Conservation (phyloP, 2,888 invertebrate species). For the Pemphredon lugubris region DNA sequence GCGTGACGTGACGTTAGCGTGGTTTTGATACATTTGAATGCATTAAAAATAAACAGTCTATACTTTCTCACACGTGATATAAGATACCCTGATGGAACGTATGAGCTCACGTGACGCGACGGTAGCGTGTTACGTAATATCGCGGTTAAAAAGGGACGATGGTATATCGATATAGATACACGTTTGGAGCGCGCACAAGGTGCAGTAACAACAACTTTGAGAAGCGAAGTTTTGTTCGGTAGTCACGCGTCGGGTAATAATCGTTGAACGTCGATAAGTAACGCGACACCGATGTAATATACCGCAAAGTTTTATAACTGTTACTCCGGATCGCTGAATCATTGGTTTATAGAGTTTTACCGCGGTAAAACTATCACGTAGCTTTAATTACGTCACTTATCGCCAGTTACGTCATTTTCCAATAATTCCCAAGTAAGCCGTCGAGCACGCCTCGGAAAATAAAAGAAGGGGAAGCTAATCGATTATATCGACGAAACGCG, state of each 20-base stretch:
- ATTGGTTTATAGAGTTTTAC: constrained; percentile 18
- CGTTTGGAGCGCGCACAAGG: too few relatives aligned
- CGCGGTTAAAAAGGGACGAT: too few relatives aligned
- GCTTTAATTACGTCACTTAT: constrained; percentile 58
- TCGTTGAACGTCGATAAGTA: not conserved
- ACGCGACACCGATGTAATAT: not conserved
- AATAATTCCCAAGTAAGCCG: constrained; percentile 53
- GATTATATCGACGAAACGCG: constrained; percentile 39
- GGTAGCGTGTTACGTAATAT: too few relatives aligned
- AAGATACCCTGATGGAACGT: too few relatives aligned
- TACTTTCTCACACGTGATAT: too few relatives aligned
- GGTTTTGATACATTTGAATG: too few relatives aligned
- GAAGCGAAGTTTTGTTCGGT: too few relatives aligned
- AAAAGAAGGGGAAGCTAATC: constrained; percentile 33
- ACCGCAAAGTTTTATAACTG: constrained; percentile 43
- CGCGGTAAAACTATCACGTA: constrained; percentile 34
- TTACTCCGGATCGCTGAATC: constrained; percentile 14
- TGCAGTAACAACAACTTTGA: too few relatives aligned
- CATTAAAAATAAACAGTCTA: too few relatives aligned
- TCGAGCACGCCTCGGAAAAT: constrained; percentile 30
- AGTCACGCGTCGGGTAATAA: not conserved
- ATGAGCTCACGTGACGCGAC: too few relatives aligned
- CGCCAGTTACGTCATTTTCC: constrained; percentile 37
- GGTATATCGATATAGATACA: too few relatives aligned
- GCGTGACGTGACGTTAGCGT: too few relatives aligned